phyloP scores from a whole-genome alignment of 2,797 vertebrate species.

The Distichodus sexfasciatus region DNA sequence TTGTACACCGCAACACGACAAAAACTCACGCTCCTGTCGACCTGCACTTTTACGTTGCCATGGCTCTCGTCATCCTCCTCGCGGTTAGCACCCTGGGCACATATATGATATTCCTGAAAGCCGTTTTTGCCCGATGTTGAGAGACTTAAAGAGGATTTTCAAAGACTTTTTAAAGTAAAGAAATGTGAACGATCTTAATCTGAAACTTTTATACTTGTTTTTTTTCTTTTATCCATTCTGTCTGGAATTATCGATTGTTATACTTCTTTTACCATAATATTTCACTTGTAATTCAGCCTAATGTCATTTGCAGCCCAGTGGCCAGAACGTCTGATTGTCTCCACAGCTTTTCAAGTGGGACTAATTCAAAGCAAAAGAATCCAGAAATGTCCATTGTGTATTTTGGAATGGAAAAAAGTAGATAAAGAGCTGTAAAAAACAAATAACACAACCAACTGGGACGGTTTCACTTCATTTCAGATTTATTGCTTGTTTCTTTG shows the following conservation, averaged over 20 bases:
- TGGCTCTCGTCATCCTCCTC: conserved; percentile 11
- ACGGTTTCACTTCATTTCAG: conserved; percentile 13
- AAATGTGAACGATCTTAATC: too few species aligned
- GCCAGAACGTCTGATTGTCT: too few species aligned
- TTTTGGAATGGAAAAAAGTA: neutral
- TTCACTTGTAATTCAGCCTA: too few species aligned
- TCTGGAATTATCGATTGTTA: too few species aligned
- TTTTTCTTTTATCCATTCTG: neutral
- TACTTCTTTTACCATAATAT: too few species aligned
- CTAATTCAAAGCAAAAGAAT: too few species aligned
- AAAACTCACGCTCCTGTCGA: neutral
- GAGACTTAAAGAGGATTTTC: too few species aligned
- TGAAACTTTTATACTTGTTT: neutral
- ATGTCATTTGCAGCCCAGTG: too few species aligned
- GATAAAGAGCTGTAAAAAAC: neutral
- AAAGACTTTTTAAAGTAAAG: neutral
- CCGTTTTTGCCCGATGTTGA: neutral
- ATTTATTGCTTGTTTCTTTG: conserved; percentile 21
- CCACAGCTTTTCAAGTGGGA: too few species aligned
- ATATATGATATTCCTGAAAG: neutral
- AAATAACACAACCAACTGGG: neutral
- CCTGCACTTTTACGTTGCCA: neutral
- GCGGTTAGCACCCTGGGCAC: neutral
- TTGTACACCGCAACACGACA: neutral
- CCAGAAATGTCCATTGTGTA: too few species aligned